Evolutionary conservation across 2,888 invertebrate species (phyloP).

Genomic region (Deilephila elpenor): DNA sequence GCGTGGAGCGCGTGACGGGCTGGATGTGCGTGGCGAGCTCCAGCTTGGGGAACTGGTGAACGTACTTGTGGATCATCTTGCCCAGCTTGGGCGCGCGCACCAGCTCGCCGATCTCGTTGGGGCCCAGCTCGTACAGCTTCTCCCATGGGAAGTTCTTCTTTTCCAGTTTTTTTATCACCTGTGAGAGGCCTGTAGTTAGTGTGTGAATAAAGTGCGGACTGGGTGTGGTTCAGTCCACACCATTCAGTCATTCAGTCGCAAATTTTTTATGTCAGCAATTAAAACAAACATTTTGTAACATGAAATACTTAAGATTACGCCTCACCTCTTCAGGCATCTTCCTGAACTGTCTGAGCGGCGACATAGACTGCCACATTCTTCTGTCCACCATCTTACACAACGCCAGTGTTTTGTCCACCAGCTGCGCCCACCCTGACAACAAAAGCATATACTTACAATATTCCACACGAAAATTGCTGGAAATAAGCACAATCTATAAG

Average conservation of each 20-base stretch:
- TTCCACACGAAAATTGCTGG: neutral
- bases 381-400: constrained; percentile 99
- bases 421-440: constrained; percentile 94
- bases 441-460: constrained; percentile 28
- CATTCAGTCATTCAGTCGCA: too few species aligned
- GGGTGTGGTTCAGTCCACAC: too few species aligned
- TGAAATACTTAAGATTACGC: neutral
- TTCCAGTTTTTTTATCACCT: constrained; percentile 95
- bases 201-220: too few species aligned
- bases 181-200: constrained; percentile 27
- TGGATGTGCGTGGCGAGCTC: constrained; percentile 98
- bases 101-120: constrained; percentile 98
- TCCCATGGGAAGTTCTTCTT: constrained; percentile 99
- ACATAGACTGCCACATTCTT: constrained; percentile 99
- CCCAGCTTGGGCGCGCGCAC: constrained; percentile 94
- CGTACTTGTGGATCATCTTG: constrained; percentile 97
- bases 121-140: constrained; percentile 97
- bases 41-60: constrained; percentile 98
- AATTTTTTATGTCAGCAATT: too few species aligned
- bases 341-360: constrained; percentile 97
- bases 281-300: too few species aligned
- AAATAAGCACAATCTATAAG: neutral
- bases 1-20: constrained; percentile 96
- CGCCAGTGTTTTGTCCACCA: constrained; percentile 97
- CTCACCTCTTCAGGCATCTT: constrained; percentile 96